A percentile compares a stretch with the other conserved stretches of the same genome.
These are phyloP conservation scores for Mesorhabditis sp. DNA, from an alignment of 2,888 invertebrate species.

Conservation along the genomic window DNA sequence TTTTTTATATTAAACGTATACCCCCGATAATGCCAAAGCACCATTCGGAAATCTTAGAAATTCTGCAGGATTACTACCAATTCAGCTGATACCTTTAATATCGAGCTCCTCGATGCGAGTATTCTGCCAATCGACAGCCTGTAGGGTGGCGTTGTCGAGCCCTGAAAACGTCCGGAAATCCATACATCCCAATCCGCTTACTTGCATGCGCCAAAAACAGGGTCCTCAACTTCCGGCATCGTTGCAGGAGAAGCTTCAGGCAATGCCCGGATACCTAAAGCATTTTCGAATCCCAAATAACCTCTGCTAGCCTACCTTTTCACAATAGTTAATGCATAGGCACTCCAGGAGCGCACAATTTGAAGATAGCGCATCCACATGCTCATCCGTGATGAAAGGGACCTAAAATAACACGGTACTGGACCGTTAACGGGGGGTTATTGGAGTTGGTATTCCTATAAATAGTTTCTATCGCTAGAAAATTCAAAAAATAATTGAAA, in stretches of 20 bases:
- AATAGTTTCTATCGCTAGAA: too few species aligned
- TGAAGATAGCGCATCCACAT: slow-evolving; percentile 84
- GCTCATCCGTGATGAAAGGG: slow-evolving; percentile 77
- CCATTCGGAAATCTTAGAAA: too few species aligned
- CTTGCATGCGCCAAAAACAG: slow-evolving; percentile 95
- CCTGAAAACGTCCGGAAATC: slow-evolving; percentile 64
- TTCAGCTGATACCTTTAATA: slow-evolving; percentile 62
- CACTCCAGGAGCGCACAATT: slow-evolving; percentile 77
- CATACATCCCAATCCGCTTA: slow-evolving; percentile 60
- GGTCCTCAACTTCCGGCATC: slow-evolving; percentile 84
- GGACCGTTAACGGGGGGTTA: too few species aligned
- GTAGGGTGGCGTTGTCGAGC: slow-evolving; percentile 83
- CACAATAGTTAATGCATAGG: slow-evolving; percentile 91
- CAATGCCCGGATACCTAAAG: slow-evolving; percentile 83
- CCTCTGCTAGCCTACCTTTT: slow-evolving; percentile 65
- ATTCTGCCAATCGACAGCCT: slow-evolving; percentile 97
- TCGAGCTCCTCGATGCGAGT: slow-evolving; percentile 85
- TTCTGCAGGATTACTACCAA: too few species aligned
- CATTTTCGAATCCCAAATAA: background rate
- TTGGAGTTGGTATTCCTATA: too few species aligned
- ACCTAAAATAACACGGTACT: slow-evolving; percentile 24
- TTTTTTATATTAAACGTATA: too few species aligned
- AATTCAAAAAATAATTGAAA: background rate
- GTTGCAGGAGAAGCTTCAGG: slow-evolving; percentile 84
- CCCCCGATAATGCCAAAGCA: too few species aligned